Conservation (phyloP, 2,113 vertebrate genomes). For the Perca flavescens region DNA sequence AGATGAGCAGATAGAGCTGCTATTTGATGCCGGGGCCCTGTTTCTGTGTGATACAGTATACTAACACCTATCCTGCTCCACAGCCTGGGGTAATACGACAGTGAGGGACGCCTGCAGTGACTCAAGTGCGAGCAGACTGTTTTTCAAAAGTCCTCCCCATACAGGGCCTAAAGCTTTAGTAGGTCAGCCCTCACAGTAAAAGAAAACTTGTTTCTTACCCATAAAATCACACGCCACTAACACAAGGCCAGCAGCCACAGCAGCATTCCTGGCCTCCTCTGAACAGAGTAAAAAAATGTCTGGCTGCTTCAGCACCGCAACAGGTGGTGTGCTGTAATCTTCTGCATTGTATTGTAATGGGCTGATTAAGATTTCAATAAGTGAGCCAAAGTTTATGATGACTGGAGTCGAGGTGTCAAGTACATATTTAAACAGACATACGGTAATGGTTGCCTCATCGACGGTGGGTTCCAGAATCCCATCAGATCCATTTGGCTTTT, state of each 20-base stretch:
- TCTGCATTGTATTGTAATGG: constrained; percentile 33
- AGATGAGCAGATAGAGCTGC: constrained; percentile 57
- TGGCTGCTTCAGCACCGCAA: constrained; percentile 41
- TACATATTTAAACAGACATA: constrained; percentile 45
- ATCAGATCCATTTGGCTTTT: constrained; percentile 53
- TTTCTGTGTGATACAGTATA: constrained; percentile 54
- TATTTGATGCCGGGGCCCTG: constrained; percentile 38
- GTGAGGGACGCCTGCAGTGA: constrained; percentile 36
- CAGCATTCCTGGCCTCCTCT: constrained; percentile 46
- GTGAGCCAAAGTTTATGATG: constrained; percentile 41
- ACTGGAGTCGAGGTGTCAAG: constrained; percentile 29
- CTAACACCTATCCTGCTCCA: constrained; percentile 23
- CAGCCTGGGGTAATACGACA: constrained; percentile 20
- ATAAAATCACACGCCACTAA: constrained; percentile 32
- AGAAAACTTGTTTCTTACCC: constrained; percentile 47
- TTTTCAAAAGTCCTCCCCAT: constrained; percentile 54
- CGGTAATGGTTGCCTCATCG: constrained; percentile 22
- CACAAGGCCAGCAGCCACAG: constrained; percentile 44
- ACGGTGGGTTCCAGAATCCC: constrained; percentile 36
- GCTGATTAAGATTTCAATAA: constrained; percentile 44
- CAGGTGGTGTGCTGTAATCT: constrained; percentile 57
- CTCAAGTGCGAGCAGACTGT: constrained; percentile 58
- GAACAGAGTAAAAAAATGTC: constrained; percentile 18
- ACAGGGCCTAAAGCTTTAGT: constrained; percentile 43
- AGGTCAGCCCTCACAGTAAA: constrained; percentile 40